Conservation (phyloP, 2,797 vertebrate genomes). For the Tympanoctomys barrerae region DNA sequence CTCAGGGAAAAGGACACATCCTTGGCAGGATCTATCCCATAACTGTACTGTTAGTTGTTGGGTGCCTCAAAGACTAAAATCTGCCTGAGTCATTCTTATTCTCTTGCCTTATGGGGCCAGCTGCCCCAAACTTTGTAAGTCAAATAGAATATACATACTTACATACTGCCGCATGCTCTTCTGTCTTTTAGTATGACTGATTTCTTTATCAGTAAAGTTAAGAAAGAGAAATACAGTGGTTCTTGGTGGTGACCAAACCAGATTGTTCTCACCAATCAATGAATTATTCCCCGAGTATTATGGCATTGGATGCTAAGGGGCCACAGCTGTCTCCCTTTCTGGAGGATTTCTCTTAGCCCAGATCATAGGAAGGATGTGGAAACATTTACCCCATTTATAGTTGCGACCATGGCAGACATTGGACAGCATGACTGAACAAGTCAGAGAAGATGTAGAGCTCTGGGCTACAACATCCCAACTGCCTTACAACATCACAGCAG, state of each 20-base stretch:
- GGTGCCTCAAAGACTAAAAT: background rate
- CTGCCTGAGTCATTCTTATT: background rate
- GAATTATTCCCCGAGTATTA: background rate
- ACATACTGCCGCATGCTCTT: background rate
- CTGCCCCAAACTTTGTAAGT: background rate
- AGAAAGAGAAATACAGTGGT: background rate
- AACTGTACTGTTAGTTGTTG: background rate
- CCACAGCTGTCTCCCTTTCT: background rate
- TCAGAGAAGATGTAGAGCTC: background rate
- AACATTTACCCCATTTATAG: background rate
- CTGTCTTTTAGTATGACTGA: background rate
- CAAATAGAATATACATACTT: background rate
- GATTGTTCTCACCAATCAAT: background rate
- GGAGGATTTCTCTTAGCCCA: background rate
- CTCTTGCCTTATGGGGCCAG: background rate
- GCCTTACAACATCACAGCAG: background rate
- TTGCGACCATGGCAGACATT: background rate
- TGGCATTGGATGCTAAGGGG: background rate
- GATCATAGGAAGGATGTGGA: background rate
- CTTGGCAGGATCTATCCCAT: background rate
- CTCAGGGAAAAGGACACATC: background rate
- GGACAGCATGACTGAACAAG: background rate
- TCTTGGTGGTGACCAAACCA: background rate
- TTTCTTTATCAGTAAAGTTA: background rate
- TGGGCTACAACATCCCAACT: background rate